Conservation (phyloP, 1,140 invertebrate species). For the Gryllus bimaculatus region DNA sequence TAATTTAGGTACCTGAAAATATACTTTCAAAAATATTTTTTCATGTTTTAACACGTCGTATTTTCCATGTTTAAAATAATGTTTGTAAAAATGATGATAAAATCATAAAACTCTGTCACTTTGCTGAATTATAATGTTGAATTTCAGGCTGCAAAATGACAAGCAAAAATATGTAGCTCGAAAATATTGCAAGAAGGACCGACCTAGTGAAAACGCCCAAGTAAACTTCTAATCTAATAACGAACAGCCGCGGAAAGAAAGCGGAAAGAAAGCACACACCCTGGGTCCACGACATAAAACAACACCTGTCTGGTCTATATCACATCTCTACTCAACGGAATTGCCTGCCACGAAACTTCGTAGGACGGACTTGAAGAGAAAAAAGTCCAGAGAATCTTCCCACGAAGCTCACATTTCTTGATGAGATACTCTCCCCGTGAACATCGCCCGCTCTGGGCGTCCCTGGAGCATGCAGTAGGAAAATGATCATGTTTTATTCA, state of each 20-base stretch:
- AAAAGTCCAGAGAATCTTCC: neutral
- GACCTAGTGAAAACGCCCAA: too few species aligned
- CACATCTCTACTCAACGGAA: neutral
- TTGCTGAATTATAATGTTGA: too few species aligned
- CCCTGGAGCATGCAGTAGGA: neutral
- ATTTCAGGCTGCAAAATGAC: neutral
- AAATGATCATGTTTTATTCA: conserved; percentile 1
- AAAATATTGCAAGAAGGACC: neutral
- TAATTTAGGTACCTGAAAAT: too few species aligned
- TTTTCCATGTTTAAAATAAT: too few species aligned
- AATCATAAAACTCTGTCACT: too few species aligned
- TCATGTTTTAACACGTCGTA: too few species aligned
- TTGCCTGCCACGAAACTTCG: neutral
- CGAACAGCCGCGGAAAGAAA: too few species aligned
- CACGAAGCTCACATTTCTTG: neutral
- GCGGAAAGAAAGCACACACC: too few species aligned
- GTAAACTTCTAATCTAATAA: too few species aligned
- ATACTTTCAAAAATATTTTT: too few species aligned
- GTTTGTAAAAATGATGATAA: too few species aligned
- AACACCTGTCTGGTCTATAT: neutral
- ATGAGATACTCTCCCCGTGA: neutral
- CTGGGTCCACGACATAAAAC: neutral
- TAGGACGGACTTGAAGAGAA: neutral
- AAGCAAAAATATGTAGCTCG: neutral
- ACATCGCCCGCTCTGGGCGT: neutral